These are phyloP conservation scores for Leptinotarsa defecta DNA, from an alignment of 1,140 invertebrate genomes.

Conservation along the genomic window DNA sequence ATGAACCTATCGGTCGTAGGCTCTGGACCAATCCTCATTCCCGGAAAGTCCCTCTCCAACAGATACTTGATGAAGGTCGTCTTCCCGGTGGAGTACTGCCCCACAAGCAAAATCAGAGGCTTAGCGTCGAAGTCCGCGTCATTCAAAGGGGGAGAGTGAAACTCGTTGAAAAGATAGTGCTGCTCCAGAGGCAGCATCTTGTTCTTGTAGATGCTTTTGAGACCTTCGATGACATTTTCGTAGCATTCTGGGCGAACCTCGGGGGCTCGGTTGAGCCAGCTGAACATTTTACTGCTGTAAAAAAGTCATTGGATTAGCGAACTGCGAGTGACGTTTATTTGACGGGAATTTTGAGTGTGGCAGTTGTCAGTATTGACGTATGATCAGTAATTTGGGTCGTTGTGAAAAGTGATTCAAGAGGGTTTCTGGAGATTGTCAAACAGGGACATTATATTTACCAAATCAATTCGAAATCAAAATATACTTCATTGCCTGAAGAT, in stretches of 20 bases:
- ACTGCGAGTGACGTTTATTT: slow-evolving; percentile 11
- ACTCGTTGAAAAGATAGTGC: slow-evolving; percentile 74
- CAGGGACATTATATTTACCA: too few relatives aligned
- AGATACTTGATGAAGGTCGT: slow-evolving; percentile 75
- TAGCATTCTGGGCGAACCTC: slow-evolving; percentile 62
- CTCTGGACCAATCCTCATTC: slow-evolving; percentile 68
- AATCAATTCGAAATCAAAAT: too few relatives aligned
- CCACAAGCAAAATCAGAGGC: slow-evolving; percentile 74
- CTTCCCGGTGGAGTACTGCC: slow-evolving; percentile 79
- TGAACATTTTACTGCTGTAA: slow-evolving; percentile 56
- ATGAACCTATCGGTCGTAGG: slow-evolving; percentile 77
- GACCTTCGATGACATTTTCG: slow-evolving; percentile 58
- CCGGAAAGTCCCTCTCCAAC: slow-evolving; percentile 69
- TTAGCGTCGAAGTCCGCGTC: slow-evolving; percentile 79
- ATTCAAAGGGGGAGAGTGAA: slow-evolving; percentile 72
- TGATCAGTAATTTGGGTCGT: background rate
- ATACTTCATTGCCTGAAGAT: too few relatives aligned
- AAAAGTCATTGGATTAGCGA: slow-evolving; percentile 12
- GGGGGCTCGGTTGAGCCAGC: slow-evolving; percentile 55
- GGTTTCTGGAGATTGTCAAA: too few relatives aligned
- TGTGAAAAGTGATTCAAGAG: background rate
- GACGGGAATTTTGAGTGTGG: slow-evolving; percentile 17
- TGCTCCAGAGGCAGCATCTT: slow-evolving; percentile 74
- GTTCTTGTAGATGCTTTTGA: slow-evolving; percentile 67
- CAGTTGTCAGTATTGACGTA: background rate